These are phyloP conservation scores for Pollicipes pollicipes DNA, from an alignment of 1,140 invertebrate species.

Conservation along the genomic window DNA sequence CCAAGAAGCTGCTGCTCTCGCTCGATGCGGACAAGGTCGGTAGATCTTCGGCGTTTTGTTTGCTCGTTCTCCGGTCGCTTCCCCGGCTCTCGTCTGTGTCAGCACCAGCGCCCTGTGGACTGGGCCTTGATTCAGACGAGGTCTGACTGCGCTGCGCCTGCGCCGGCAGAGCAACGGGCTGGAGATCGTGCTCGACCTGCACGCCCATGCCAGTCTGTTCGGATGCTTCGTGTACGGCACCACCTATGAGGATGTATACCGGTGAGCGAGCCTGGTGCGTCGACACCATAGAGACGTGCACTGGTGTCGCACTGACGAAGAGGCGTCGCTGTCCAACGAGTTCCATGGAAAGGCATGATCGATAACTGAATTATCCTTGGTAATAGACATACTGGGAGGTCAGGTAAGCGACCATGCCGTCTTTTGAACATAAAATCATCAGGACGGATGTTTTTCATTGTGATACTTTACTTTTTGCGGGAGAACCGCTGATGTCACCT, in stretches of 20 bases:
- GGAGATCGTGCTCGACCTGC: conserved; percentile 85
- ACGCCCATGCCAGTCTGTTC: conserved; percentile 76
- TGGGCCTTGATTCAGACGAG: too few species aligned
- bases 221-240: conserved; percentile 93
- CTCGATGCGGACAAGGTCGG: conserved; percentile 24
- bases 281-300: neutral
- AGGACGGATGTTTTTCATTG: conserved; percentile 6
- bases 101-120: neutral
- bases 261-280: conserved; percentile 31
- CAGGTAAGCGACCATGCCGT: neutral
- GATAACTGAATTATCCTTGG: too few species aligned
- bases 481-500: too few species aligned
- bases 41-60: neutral
- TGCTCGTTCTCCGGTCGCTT: neutral
- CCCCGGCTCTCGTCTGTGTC: neutral
- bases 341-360: too few species aligned
- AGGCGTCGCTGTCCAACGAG: too few species aligned
- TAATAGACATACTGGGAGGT: neutral
- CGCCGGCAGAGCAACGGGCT: conserved; percentile 51
- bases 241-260: conserved; percentile 82
- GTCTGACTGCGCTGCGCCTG: neutral
- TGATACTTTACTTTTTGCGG: neutral
- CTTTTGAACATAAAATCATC: neutral
- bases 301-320: too few species aligned
- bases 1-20: conserved; percentile 53